These are phyloP conservation scores for Margarornis squamiger DNA, from an alignment of 2,797 vertebrate species.

Conservation along the genomic window DNA sequence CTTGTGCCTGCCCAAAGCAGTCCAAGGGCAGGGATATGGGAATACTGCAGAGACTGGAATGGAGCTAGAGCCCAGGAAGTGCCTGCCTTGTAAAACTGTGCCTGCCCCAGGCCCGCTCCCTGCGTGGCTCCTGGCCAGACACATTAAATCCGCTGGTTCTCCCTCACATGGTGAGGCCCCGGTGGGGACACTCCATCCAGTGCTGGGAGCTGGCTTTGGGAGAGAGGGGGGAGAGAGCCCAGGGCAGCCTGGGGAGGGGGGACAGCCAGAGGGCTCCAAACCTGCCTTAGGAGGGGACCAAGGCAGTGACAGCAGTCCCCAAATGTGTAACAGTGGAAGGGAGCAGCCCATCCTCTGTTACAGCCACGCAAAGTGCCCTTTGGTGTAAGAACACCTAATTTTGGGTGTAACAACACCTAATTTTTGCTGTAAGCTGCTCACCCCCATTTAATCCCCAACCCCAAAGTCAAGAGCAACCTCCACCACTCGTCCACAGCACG, in stretches of 20 bases:
- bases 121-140: conserved; percentile 1
- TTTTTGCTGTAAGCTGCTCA: not conserved
- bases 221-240: not conserved
- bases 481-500: not conserved
- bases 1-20: not conserved
- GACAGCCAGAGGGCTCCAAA: not conserved
- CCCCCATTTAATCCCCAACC: fast-evolving
- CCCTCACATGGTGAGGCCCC: not conserved
- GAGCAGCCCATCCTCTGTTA: not conserved
- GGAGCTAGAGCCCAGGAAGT: not conserved
- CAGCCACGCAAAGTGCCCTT: fast-evolving
- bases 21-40: fast-evolving
- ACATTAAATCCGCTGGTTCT: not conserved
- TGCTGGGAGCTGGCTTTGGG: fast-evolving
- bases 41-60: fast-evolving
- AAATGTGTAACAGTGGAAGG: too few relatives aligned
- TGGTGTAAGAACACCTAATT: fast-evolving
- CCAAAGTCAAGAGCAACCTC: fast-evolving
- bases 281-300: not conserved
- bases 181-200: not conserved
- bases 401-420: fast-evolving
- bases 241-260: not conserved
- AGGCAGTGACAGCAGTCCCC: not conserved
- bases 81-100: not conserved
- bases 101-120: not conserved